Evolutionary conservation across 2,888 invertebrate species (phyloP), one percentile per base, ranked within the genome.

Genomic region (Machimus rusticus): DNA sequence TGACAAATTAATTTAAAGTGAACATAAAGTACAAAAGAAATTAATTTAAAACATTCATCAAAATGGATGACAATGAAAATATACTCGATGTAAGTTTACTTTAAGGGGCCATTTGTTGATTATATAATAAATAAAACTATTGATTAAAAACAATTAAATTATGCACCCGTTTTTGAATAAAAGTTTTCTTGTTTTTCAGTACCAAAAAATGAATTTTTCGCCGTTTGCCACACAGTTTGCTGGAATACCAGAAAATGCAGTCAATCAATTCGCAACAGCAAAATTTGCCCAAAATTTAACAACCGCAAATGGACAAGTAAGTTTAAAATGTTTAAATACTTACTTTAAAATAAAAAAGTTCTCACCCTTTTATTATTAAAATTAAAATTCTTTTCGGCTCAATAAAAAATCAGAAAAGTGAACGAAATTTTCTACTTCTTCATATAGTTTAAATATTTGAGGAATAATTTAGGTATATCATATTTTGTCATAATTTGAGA

Each of bases 221-320:
- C 95, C 96, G 89, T 96, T 96, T 92, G 93, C 94, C 91, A 92
- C 94, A 92, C 92, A 95, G 91, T 95, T 95, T 89, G 93, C 94
- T 74, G 94, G 94, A 46, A 91, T 95, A 90, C 95, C 95, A 57
- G 93, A 95, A 91, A 94, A 94, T 91, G 92, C 95, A 91, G 90
- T 94, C 87, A 93, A 93, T 89, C 94, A 95, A 90, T 95, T 95
- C 91, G 93, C 94, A 28, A 94, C 95, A 28, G 94, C 95, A 55
- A 96, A 96, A 91, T 94, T 95, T 88, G 94, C 96, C 81, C 96
- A 96, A 91, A 96, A 96, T 91, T 94, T 95, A 90, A 94, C 95
- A 0, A 94, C 95, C 5, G 93, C 95, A 51, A 94, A 94, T 87
- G 95, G 95, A 86, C 96, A 96, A 93, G 94, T 94, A 92, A 89